These are phyloP conservation scores for Hermaeophaga mercurialis DNA, from an alignment of 2,888 invertebrate species.

Conservation along the genomic window DNA sequence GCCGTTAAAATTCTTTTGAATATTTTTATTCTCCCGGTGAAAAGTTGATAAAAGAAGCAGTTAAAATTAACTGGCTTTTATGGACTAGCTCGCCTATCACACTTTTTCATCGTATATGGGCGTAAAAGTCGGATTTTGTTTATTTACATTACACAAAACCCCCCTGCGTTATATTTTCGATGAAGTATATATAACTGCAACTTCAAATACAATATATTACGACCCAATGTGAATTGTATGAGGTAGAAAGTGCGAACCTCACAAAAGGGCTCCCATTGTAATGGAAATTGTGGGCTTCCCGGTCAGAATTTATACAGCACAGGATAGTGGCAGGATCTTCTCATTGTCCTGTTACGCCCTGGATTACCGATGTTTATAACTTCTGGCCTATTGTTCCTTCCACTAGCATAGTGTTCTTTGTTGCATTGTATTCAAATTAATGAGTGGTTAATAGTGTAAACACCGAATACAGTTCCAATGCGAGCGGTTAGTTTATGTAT, in stretches of 20 bases:
- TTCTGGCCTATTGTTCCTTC: conserved; percentile 41
- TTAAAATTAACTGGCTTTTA: not conserved
- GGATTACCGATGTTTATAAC: conserved; percentile 43
- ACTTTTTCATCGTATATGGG: conserved; percentile 35
- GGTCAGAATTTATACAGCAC: conserved; percentile 40
- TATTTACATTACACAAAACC: conserved; percentile 36
- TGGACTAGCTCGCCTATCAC: conserved; percentile 30
- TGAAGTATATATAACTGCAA: conserved; percentile 34
- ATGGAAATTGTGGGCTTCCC: conserved; percentile 45
- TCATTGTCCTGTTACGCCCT: conserved; percentile 39
- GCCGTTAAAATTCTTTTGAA: no score
- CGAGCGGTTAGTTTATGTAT: not conserved
- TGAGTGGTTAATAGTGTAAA: conserved; percentile 35
- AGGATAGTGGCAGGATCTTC: conserved; percentile 47
- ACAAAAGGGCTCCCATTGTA: conserved; percentile 49
- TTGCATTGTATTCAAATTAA: conserved; percentile 38
- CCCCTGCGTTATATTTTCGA: conserved; percentile 28
- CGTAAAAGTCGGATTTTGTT: conserved; percentile 31
- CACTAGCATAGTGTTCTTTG: conserved; percentile 43
- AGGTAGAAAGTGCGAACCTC: conserved; percentile 41
- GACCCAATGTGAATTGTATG: conserved; percentile 42
- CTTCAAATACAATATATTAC: conserved; percentile 42
- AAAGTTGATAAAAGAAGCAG: no score
- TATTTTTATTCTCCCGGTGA: no score
- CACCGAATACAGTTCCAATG: not conserved